A percentile compares a stretch with the other conserved stretches of the same genome.
Conservation (phyloP, 2,797 vertebrate species). For the Carcharodon carcharias region DNA sequence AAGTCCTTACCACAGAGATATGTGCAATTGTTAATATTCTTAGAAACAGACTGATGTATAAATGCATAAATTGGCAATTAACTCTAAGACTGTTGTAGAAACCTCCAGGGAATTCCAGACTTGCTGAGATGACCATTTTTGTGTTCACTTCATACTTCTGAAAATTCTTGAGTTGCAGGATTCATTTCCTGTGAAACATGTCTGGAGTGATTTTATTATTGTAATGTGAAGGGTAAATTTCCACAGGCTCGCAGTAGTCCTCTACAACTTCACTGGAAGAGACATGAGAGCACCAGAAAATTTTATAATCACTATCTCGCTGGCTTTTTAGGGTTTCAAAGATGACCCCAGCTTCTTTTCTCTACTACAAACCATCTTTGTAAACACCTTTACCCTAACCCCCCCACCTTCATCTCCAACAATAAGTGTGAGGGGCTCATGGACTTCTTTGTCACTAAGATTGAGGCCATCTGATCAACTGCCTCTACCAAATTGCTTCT, state of each 20-base stretch:
- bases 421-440: too few species aligned
- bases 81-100: neutral
- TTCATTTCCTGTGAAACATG: neutral
- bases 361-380: too few species aligned
- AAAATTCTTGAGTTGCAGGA: neutral
- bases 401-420: too few species aligned
- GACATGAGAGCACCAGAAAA: neutral
- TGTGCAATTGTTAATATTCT: slow-evolving; percentile 32
- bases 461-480: too few species aligned
- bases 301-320: neutral
- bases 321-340: neutral
- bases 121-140: neutral
- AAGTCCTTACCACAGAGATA: slow-evolving; percentile 10
- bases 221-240: neutral
- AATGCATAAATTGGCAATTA: slow-evolving; percentile 11
- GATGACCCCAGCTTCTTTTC: too few species aligned
- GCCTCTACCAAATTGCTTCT: too few species aligned
- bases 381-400: too few species aligned
- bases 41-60: neutral
- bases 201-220: too few species aligned
- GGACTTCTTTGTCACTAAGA: too few species aligned
- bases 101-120: neutral
- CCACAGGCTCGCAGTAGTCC: neutral
- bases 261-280: neutral
- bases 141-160: neutral